Evolutionary conservation across 1,140 invertebrate genomes (phyloP).

Genomic region (Periplaneta americana): DNA sequence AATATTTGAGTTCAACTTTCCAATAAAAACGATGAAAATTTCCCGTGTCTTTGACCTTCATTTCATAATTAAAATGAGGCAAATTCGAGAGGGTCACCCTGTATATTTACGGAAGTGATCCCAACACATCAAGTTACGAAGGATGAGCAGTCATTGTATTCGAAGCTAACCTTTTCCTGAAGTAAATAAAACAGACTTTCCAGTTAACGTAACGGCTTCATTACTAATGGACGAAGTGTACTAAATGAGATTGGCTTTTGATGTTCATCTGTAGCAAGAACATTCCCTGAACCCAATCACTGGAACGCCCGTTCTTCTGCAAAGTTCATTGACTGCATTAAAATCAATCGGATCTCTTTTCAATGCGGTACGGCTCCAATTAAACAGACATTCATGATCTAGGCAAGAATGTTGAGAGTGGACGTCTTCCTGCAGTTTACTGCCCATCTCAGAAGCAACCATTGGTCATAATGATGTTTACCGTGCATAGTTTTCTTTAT

Average conservation of each 20-base stretch:
- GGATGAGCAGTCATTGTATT: no score
- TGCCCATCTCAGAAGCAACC: not conserved
- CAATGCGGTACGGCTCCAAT: not conserved
- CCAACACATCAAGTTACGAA: no score
- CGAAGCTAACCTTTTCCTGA: no score
- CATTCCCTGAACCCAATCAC: not conserved
- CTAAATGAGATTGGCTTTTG: not conserved
- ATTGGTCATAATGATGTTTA: not conserved
- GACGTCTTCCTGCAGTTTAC: no score
- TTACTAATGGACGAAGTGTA: not conserved
- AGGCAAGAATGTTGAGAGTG: not conserved
- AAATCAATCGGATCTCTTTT: not conserved
- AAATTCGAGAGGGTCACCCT: no score
- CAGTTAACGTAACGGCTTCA: not conserved
- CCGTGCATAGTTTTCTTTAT: not conserved
- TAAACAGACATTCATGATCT: not conserved
- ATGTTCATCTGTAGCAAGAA: not conserved
- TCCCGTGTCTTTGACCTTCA: no score
- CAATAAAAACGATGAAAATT: no score
- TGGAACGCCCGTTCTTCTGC: not conserved
- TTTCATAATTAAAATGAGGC: no score
- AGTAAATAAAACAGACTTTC: not conserved
- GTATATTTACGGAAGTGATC: no score
- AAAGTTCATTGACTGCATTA: not conserved
- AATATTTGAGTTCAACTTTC: no score